These are phyloP conservation scores for Hippasteria phrygiana DNA, from an alignment of 53 echinoderm and acorn worm genomes.

Conservation along the genomic window DNA sequence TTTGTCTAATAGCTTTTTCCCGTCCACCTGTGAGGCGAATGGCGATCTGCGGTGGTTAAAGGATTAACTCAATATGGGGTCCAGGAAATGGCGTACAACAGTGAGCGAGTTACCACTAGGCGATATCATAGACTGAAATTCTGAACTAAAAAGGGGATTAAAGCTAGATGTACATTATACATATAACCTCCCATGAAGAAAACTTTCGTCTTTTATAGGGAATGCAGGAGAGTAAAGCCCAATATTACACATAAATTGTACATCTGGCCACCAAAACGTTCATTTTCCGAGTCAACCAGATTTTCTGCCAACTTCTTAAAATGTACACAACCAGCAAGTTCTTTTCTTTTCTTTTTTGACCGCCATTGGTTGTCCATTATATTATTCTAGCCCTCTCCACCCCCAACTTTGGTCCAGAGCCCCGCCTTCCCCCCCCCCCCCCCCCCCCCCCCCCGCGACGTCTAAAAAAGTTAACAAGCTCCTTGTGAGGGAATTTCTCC, in stretches of 20 bases:
- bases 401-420: no score
- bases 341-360: no score
- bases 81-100: background rate
- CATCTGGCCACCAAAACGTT: no score
- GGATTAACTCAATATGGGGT: conserved; percentile 25
- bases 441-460: background rate
- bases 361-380: background rate
- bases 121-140: background rate
- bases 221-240: no score
- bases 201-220: no score
- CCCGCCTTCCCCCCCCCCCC: background rate
- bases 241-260: no score
- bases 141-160: background rate
- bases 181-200: no score
- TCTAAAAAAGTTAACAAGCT: background rate
- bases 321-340: no score
- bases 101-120: background rate
- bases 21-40: conserved; percentile 45
- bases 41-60: conserved; percentile 29
- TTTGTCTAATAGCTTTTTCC: conserved; percentile 16
- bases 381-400: background rate
- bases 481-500: background rate
- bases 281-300: no score
- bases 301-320: no score
- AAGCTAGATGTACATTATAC: background rate